These are phyloP conservation scores for Eupeodes luniger DNA, from an alignment of 2,888 invertebrate genomes.

Conservation along the genomic window DNA sequence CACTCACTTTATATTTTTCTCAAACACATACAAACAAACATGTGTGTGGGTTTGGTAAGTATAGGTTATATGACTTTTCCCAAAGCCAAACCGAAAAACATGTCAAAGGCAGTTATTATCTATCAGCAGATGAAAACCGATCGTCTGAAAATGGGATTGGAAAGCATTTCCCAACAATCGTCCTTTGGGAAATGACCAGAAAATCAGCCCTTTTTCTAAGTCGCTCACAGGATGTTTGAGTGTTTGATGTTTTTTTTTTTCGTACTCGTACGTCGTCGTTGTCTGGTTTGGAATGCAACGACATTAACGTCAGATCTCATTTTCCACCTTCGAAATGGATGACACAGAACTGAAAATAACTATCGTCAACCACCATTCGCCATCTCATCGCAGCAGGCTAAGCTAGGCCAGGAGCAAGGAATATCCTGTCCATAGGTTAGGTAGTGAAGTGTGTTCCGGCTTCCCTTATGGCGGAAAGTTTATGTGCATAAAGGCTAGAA, in stretches of 20 bases:
- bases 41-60: not conserved
- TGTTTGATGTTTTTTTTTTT: not conserved
- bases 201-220: constrained; percentile 47
- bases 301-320: constrained; percentile 38
- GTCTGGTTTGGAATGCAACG: constrained; percentile 7
- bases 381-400: not conserved
- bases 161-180: constrained; percentile 50
- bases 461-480: not conserved
- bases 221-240: not conserved
- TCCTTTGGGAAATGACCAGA: constrained; percentile 56
- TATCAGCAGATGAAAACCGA: constrained; percentile 53
- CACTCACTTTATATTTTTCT: not conserved
- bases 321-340: constrained; percentile 19
- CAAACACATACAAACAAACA: not conserved
- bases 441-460: constrained; percentile 16
- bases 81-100: constrained; percentile 23
- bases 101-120: constrained; percentile 65
- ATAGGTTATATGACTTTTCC: not conserved
- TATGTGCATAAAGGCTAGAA: constrained; percentile 5
- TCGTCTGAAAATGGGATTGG: constrained; percentile 43
- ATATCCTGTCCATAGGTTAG: not conserved
- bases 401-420: not conserved
- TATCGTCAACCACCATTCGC: not conserved
- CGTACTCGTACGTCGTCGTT: not conserved
- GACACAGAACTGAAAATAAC: constrained; percentile 18